Conservation (phyloP, 2,797 vertebrate species). For the Phrynocephalus guinanensis region DNA sequence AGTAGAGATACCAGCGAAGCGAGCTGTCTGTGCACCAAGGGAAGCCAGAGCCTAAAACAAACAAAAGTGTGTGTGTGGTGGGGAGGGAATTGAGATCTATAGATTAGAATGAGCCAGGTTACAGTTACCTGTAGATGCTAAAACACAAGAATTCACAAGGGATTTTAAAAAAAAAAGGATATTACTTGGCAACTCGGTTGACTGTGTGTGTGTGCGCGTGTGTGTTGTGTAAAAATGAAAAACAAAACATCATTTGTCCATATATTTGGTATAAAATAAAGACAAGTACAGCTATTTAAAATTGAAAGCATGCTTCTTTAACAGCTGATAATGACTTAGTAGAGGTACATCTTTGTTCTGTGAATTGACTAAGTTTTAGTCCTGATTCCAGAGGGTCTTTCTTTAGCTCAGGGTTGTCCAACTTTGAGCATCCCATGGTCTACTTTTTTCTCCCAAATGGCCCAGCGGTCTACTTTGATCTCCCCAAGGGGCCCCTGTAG, state of each 20-base stretch:
- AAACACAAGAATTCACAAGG: background rate
- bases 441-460: no score
- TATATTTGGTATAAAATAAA: background rate
- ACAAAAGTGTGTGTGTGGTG: background rate
- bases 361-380: background rate
- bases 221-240: background rate
- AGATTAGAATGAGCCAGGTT: background rate
- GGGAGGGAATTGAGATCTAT: background rate
- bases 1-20: slow-evolving; percentile 71
- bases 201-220: background rate
- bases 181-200: no score
- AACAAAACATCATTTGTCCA: background rate
- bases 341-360: background rate
- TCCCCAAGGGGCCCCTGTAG: no score
- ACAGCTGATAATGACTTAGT: background rate
- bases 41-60: slow-evolving; percentile 20
- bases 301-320: background rate
- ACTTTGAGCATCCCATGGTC: no score
- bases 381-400: background rate
- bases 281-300: background rate
- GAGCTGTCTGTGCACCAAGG: slow-evolving; percentile 62
- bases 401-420: background rate
- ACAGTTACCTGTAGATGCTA: background rate
- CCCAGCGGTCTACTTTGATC: no score
- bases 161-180: background rate